These are phyloP conservation scores for Scolopax rusticola DNA, from an alignment of 2,797 vertebrate genomes.

Conservation along the genomic window DNA sequence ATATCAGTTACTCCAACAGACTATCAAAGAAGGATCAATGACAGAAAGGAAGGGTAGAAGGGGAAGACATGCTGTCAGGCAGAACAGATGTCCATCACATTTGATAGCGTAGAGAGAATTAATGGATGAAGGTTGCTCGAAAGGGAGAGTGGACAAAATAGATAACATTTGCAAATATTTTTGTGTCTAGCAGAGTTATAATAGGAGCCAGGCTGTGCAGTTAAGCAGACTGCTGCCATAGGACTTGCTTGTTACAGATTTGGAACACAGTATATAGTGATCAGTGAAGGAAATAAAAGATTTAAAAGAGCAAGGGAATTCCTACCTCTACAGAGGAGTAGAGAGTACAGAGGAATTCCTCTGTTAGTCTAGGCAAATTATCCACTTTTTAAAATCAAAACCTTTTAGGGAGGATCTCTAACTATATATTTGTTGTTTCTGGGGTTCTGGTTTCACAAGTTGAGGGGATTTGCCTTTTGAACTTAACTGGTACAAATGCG, in stretches of 20 bases:
- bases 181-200: not conserved
- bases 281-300: not conserved
- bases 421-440: not conserved
- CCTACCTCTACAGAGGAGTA: not conserved
- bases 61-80: not conserved
- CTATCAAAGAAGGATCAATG: not conserved
- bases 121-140: not conserved
- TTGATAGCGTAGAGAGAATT: not conserved
- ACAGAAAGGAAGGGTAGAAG: not conserved
- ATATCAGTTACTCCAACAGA: not conserved
- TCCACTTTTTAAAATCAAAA: not conserved
- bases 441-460: not conserved
- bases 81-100: not conserved
- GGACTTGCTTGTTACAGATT: not conserved
- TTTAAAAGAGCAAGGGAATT: not conserved
- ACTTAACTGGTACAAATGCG: not conserved
- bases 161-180: not conserved
- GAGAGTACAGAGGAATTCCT: not conserved
- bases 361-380: not conserved
- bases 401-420: accelerated
- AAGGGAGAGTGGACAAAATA: not conserved
- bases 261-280: not conserved
- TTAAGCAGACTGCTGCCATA: not conserved
- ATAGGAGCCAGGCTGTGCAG: not conserved
- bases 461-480: not conserved